Base-by-base conservation (phyloP, 2,797 vertebrate genomes). In the Sphenodon punctatus region DNA sequence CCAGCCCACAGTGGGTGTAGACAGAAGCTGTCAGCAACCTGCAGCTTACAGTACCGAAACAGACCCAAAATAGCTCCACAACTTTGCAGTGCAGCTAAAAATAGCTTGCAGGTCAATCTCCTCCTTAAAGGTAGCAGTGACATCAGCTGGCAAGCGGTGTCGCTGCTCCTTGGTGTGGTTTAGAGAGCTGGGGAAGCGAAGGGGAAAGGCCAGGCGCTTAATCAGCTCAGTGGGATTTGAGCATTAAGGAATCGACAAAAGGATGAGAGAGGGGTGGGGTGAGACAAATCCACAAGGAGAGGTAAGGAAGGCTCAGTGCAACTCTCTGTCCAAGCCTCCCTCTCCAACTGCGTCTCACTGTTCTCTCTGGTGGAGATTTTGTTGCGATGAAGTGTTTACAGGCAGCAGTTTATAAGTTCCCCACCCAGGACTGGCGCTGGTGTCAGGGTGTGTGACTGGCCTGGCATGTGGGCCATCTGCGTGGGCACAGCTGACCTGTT, bases 51-150 rank as follows among this genome's bases (percentile, higher is more conserved):
- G 45, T 38, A 34, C 78, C 63, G 71, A 86, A 80, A 86, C 72
- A 71, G n/a, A 78, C 88, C 80, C 67, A 78, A 91, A 93, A 93
- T 92, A 93, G 84, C 84, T 88, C n/a, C 56, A 76, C 69, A 74
- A 73, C 82, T 88, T 91, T 58, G 86, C 78, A 86, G 42, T 32
- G 13, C 45, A 68, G 34, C 84, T 90, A 84, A 89, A 92, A 89
- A 89, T 92, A 92, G 76, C 76, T 85, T 81, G 56, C 82, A 85
- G 91, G 88, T 92, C 92, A 91, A 73, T 76, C 84, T 70, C 88
- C 84, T 86, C 85, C 88, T 82, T 76, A 61, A 70, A 91, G 78
- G 82, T 88, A 56, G 23, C 71, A 27, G 67, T 76, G 79, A 61
- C 74, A 81, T 48, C 38, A 34, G 8, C 67, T 41, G 69, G 39